Percentiles rank a stretch among this genome's conserved stretches.
phyloP scores from a whole-genome alignment of 2,113 vertebrate species.

The Elephantulus edwardii region DNA sequence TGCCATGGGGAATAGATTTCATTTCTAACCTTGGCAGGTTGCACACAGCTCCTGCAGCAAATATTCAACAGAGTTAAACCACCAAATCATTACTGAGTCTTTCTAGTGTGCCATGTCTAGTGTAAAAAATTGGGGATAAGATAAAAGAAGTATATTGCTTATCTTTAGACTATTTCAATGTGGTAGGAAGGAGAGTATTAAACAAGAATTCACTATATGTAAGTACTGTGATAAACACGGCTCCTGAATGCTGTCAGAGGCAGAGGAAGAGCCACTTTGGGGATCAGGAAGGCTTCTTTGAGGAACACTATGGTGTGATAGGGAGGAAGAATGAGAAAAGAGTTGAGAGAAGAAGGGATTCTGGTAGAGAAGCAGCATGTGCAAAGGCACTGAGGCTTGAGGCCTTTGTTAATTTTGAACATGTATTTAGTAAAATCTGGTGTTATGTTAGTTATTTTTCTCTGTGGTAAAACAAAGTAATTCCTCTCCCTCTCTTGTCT shows the following conservation, averaged over 20 bases:
- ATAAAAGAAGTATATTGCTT: neutral
- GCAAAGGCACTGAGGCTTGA: neutral
- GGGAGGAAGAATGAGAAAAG: neutral
- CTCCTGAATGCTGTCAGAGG: neutral
- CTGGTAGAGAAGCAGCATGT: neutral
- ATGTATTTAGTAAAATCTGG: neutral
- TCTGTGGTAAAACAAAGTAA: neutral
- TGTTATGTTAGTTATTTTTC: neutral
- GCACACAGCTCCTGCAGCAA: neutral
- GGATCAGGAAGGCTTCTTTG: neutral
- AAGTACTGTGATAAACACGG: neutral
- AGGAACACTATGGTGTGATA: neutral
- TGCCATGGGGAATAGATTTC: neutral
- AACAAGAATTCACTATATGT: neutral
- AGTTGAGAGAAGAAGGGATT: neutral
- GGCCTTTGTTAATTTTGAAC: neutral
- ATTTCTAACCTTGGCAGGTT: conserved; percentile 29
- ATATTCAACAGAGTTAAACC: neutral
- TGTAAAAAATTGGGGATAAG: neutral
- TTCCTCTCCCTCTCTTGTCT: neutral
- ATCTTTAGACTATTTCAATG: neutral
- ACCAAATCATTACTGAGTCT: neutral
- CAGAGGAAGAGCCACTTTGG: neutral
- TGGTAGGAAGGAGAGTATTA: neutral
- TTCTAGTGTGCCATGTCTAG: neutral